Conservation (phyloP, 2,888 invertebrate species). For the Polydrusus tereticollis region DNA sequence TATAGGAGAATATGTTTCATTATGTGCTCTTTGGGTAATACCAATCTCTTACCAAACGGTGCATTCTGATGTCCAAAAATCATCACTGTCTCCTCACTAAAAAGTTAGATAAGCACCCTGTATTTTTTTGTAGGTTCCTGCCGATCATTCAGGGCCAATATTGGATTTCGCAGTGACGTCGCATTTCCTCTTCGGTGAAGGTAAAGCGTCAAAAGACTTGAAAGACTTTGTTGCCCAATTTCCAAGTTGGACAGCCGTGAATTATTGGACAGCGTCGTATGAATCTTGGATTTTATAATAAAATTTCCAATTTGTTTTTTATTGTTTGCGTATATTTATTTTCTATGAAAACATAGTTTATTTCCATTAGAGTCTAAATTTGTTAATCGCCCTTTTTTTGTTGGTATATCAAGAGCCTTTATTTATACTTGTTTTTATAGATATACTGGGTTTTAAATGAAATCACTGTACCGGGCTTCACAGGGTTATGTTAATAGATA, state of each 20-base stretch:
- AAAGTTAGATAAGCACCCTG: too few species aligned
- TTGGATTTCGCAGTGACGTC: conserved; percentile 74
- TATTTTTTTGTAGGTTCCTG: conserved; percentile 63
- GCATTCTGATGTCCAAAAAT: too few species aligned
- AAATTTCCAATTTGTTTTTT: background rate
- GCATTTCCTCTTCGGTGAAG: conserved; percentile 72
- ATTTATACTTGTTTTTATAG: background rate
- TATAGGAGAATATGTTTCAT: too few species aligned
- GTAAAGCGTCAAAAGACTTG: conserved; percentile 69
- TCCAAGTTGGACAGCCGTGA: conserved; percentile 76
- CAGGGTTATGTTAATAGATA: too few species aligned
- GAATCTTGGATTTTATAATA: conserved; percentile 70
- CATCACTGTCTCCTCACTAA: too few species aligned
- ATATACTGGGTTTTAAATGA: too few species aligned
- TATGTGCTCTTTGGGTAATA: too few species aligned
- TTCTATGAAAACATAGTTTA: conserved; percentile 7
- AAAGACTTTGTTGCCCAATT: conserved; percentile 71
- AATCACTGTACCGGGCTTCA: too few species aligned
- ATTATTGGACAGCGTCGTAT: conserved; percentile 79
- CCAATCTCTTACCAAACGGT: too few species aligned
- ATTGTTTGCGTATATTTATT: background rate
- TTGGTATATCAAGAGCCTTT: background rate
- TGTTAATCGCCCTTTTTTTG: background rate
- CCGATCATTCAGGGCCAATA: conserved; percentile 64
- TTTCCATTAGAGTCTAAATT: background rate